Percentiles rank a stretch among this genome's conserved stretches.
These are phyloP conservation scores for Malthinus flaveolus DNA, from an alignment of 2,888 invertebrate genomes.

Conservation along the genomic window DNA sequence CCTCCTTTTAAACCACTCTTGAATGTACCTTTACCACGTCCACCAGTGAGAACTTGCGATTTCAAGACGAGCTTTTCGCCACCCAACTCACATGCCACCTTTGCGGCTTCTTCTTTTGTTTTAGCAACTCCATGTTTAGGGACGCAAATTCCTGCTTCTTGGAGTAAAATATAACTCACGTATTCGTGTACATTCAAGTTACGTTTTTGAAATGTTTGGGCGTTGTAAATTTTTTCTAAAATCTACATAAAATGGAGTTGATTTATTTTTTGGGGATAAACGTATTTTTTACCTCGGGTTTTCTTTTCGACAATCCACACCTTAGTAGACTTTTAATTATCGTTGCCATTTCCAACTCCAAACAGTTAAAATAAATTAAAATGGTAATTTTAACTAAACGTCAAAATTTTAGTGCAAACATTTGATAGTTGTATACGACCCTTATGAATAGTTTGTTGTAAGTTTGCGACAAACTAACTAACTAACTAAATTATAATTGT, in stretches of 20 bases:
- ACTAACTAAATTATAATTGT: too few species aligned
- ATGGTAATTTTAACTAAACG: not conserved
- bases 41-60: slow-evolving; percentile 90
- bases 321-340: not conserved
- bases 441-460: too few species aligned
- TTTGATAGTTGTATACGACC: too few species aligned
- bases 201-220: slow-evolving; percentile 67
- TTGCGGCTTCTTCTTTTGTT: slow-evolving; percentile 77
- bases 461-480: too few species aligned
- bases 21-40: slow-evolving; percentile 89
- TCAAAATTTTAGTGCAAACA: not conserved
- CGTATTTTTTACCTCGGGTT: not conserved
- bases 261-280: not conserved
- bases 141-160: slow-evolving; percentile 84
- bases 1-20: slow-evolving; percentile 94
- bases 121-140: slow-evolving; percentile 91
- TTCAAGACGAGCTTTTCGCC: slow-evolving; percentile 82
- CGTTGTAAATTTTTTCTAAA: not conserved
- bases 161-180: slow-evolving; percentile 85
- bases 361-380: not conserved
- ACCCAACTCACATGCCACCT: slow-evolving; percentile 75
- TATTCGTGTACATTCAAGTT: slow-evolving; percentile 94
- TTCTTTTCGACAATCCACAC: not conserved
- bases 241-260: not conserved
- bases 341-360: not conserved